Conservation (phyloP, 2,113 vertebrate species). For the Colossoma macropomum region DNA sequence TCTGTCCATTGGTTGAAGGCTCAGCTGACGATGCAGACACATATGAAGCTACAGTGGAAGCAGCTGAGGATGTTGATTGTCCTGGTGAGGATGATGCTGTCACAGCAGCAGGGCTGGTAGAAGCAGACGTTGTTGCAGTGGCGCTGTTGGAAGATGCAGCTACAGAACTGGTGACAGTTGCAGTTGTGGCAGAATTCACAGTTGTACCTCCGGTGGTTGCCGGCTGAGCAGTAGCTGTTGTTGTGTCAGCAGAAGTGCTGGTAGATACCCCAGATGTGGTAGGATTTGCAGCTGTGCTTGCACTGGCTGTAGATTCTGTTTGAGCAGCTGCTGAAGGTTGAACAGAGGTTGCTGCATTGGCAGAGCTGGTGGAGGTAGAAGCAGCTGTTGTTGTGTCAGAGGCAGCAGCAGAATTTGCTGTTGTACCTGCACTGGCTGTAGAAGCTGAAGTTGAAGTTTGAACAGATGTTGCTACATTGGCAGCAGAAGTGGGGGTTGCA, state of each 20-base stretch:
- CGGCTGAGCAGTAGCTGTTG: background rate
- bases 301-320: background rate
- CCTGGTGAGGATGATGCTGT: background rate
- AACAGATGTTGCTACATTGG: background rate
- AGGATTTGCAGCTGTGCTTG: background rate
- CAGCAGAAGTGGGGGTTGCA: background rate
- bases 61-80: too few species aligned
- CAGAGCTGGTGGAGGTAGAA: background rate
- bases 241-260: background rate
- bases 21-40: too few species aligned
- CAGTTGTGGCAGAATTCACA: background rate
- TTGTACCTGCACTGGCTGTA: background rate
- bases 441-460: background rate
- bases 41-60: too few species aligned
- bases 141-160: background rate
- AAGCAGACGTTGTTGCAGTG: background rate
- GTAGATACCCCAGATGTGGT: background rate
- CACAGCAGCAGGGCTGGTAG: background rate
- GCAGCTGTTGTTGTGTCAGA: background rate
- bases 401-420: background rate
- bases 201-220: background rate
- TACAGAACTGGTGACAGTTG: background rate
- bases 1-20: background rate
- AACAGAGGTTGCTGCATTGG: background rate
- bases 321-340: background rate